Evolutionary conservation across 2,888 invertebrate species (phyloP), one percentile per base, ranked within the genome.

Genomic region (Drosophila parthenogenetica): DNA sequence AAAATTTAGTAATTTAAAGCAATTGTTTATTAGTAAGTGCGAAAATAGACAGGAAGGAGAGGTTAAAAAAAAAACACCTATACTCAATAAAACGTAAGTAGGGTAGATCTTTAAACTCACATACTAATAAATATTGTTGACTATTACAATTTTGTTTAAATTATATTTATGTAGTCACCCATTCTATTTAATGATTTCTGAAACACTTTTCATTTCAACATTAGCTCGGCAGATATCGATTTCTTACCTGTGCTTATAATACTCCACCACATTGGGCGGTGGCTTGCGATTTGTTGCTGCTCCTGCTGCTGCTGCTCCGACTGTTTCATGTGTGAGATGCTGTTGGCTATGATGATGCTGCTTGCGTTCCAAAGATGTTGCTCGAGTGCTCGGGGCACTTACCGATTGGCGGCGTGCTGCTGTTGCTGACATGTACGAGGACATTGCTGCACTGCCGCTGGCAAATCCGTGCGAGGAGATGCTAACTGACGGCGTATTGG

Each of bases 351-450:
- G 73, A 0, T 87, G 88, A 13, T 8, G 13, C 29, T 90, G 76
- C 54, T 92, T 92, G 22, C 92, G 89, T 50, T 92, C 92, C 50
- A 92, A 63, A 1, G 91, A 92, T n/a, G 91, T 88, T 3, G 92
- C 77, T 29, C 92, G 89, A 54, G 90, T 91, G 45, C 78, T 83
- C 0, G 92, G 90, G 4, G 90, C 89, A 66, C 91, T 91, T 40
- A 89, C 88, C 29, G 86, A 84, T 54, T 91, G 89, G 1, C 90
- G 77, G 0, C 77, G 70, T 5, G 89, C 73, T 11, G 81, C 77
- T 45, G 81, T 81, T 8, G 80, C 89, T 11, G 83, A 76, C 69
- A 82, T 81, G 11, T 84, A 86, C 11, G 85, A 81, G 40, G 85
- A 84, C 42, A 85, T 77, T 35, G 87, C 81, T 11, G 80, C 87